Evolutionary conservation across 2,888 invertebrate genomes (phyloP).

Genomic region (Trypoxylon attenuatum): DNA sequence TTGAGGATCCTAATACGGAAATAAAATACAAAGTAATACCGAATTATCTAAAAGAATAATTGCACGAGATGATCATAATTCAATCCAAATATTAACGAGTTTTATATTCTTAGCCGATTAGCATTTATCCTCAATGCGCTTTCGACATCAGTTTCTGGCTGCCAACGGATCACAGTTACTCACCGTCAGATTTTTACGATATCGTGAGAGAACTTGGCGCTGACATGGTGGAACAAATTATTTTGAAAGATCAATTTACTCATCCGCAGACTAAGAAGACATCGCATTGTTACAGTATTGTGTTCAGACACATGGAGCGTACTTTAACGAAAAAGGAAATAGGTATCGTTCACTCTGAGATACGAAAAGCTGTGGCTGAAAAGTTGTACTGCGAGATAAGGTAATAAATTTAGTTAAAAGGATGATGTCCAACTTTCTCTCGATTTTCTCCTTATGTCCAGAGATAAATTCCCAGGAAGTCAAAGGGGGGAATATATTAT

Average conservation of each 20-base stretch:
- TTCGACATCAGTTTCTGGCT: constrained; percentile 99
- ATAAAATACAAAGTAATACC: constrained; percentile 83
- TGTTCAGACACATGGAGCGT: constrained; percentile 94
- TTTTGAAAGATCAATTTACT: constrained; percentile 88
- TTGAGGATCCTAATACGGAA: constrained; percentile 80
- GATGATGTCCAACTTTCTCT: background rate
- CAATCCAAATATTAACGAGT: constrained; percentile 20
- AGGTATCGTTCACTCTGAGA: constrained; percentile 86
- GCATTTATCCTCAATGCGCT: constrained; percentile 88
- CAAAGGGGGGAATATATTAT: constrained; percentile 65
- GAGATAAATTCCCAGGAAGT: constrained; percentile 12
- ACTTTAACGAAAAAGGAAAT: constrained; percentile 92
- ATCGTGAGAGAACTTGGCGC: constrained; percentile 91
- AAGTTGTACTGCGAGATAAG: constrained; percentile 55
- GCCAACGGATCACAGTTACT: constrained; percentile 82
- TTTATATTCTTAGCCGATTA: constrained; percentile 79
- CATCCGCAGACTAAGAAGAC: constrained; percentile 88
- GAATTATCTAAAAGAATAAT: background rate
- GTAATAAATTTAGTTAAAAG: constrained; percentile 28
- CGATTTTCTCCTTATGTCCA: background rate
- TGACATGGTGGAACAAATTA: constrained; percentile 95
- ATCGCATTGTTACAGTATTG: constrained; percentile 94
- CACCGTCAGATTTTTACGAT: constrained; percentile 93
- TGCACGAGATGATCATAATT: background rate
- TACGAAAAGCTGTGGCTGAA: constrained; percentile 78